Evolutionary conservation across 1,140 invertebrate genomes (phyloP), one percentile per base, ranked within the genome.

Genomic region (Vanessa tameamea): DNA sequence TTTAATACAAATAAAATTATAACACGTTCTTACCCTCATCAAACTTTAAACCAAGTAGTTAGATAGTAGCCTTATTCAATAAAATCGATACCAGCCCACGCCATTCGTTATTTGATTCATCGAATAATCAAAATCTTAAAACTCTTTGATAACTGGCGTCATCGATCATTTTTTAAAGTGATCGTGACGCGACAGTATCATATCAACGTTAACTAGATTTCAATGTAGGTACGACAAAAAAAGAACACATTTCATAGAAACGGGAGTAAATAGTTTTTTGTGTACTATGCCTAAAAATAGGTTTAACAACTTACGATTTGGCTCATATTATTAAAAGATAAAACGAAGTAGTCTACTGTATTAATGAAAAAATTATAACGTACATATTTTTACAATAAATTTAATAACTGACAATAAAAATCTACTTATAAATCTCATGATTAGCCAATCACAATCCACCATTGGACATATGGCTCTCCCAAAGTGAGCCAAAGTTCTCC

Each of bases 11-110:
- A 82, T 77, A 80, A 80, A 83, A 78, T 77, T 81, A 82, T 83
- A 82, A 81, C 64, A 76, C 84, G 72, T 55, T 20, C 81, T 87
- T 85, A 83, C 86, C 73, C 71, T 74, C 78, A 87, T 90, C 87
- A 82, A 90, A 88, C 86, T 87, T 81, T 37, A 55, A 57, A 26
- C 86, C 86, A 86, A 73, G 50, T 81, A 87, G 87, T 90, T 86
- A 88, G 88, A 88, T 87, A 82, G 68, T 73, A 55, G 70, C 72
- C 70, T 78, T 82, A 82, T 82, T 82, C 57, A 82, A 78, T 78
- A 75, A 78, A 80, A 73, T 77, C 74, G 81, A 85, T 82, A 82
- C 75, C 74, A 47, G 78, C 83, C 80, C 78, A 83, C 77, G 74
- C 72, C 47, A 73, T 51, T 67, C 70, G 59, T 63, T 66, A 65